phyloP scores from a whole-genome alignment of 2,797 vertebrate genomes.

The Oryzias dopingdopingensis region DNA sequence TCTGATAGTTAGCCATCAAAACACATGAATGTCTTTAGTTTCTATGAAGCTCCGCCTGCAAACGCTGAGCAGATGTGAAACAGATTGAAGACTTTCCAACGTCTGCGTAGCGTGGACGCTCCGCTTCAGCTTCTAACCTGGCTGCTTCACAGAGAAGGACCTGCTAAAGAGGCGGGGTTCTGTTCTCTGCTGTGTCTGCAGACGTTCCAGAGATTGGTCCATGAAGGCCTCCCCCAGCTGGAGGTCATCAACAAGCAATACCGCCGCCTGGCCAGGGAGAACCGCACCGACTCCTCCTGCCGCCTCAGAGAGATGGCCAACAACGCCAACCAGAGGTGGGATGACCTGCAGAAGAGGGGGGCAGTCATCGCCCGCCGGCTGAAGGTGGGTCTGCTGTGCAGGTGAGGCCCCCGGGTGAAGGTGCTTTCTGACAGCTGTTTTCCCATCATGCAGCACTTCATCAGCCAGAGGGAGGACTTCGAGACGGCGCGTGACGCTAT shows the following conservation, averaged over 20 bases:
- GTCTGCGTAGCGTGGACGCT: too few relatives aligned
- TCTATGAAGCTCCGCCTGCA: too few relatives aligned
- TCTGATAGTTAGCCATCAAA: too few relatives aligned
- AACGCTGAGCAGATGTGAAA: too few relatives aligned
- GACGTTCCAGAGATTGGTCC: constrained; percentile 96
- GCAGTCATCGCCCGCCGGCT: constrained; percentile 92
- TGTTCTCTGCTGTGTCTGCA: constrained; percentile 40
- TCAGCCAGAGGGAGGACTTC: constrained; percentile 95
- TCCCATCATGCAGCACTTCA: constrained; percentile 86
- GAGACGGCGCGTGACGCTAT: constrained; percentile 91
- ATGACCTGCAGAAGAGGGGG: constrained; percentile 93
- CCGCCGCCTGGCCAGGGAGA: constrained; percentile 93
- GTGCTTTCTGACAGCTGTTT: neutral
- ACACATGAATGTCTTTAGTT: too few relatives aligned
- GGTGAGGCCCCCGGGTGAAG: neutral
- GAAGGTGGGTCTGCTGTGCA: constrained; percentile 76
- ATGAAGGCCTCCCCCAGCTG: constrained; percentile 93
- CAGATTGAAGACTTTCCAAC: too few relatives aligned
- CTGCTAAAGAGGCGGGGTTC: too few relatives aligned
- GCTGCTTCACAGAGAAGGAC: too few relatives aligned
- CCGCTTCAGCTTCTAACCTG: too few relatives aligned
- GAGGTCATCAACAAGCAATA: constrained; percentile 98
- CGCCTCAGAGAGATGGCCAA: constrained; percentile 91
- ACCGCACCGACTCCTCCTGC: constrained; percentile 89
- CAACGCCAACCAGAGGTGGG: constrained; percentile 94